Evolutionary conservation across 2,797 vertebrate species (phyloP).

Genomic region (Carapus acus): DNA sequence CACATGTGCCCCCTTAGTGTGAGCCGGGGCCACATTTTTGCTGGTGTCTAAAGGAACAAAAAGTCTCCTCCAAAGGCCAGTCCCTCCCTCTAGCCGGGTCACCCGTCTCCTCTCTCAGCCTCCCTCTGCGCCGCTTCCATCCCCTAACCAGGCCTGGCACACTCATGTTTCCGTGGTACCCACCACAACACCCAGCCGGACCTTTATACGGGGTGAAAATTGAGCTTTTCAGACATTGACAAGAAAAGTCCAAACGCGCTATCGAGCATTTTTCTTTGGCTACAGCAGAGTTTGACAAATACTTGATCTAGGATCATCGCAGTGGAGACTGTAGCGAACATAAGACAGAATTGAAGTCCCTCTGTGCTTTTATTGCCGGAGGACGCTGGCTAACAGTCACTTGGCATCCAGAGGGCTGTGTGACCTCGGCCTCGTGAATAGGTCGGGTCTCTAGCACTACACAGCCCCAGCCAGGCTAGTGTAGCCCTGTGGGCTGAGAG

Average conservation of each 20-base stretch:
- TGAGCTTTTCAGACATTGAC: conserved; percentile 38
- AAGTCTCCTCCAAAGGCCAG: conserved; percentile 30
- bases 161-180: conserved; percentile 40
- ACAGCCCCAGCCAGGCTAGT: conserved; percentile 41
- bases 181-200: conserved; percentile 46
- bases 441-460: conserved; percentile 39
- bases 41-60: conserved; percentile 43
- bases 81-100: conserved; percentile 19
- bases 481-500: conserved; percentile 32
- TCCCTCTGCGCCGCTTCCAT: conserved; percentile 16
- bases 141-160: conserved; percentile 27
- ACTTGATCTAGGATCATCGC: conserved; percentile 18
- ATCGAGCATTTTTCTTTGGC: conserved; percentile 6
- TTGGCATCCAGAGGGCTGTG: conserved; percentile 27
- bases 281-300: conserved; percentile 13
- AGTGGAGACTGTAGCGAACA: conserved; percentile 39
- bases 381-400: conserved; percentile 21
- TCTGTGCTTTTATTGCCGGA: conserved; percentile 18
- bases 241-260: conserved; percentile 18
- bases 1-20: conserved; percentile 30
- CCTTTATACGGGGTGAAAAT: conserved; percentile 35
- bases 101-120: conserved; percentile 18
- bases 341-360: conserved; percentile 21
- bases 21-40: conserved; percentile 29
- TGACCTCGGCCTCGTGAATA: conserved; percentile 47